Evolutionary conservation across 2,797 vertebrate genomes (phyloP).

Genomic region (Typhlichthys subterraneus): DNA sequence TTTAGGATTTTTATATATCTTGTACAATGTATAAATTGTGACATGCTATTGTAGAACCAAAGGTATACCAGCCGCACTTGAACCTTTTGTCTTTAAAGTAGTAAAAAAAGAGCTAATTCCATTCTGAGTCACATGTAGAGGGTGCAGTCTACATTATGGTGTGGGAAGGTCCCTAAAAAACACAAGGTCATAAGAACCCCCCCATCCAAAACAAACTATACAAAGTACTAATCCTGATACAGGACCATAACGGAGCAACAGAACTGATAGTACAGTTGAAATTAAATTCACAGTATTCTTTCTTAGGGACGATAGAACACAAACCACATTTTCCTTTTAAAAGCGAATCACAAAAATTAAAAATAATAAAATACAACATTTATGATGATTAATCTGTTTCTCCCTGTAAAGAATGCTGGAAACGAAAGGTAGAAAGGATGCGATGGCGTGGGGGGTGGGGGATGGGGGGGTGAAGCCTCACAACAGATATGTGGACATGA

Average conservation of each 20-base stretch:
- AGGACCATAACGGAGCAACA: conserved; percentile 84
- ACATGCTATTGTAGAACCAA: conserved; percentile 95
- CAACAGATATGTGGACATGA: conserved; percentile 12
- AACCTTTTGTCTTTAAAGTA: conserved; percentile 69
- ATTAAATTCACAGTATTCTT: conserved; percentile 98
- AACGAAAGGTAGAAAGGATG: conserved; percentile 22
- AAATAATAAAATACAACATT: conserved; percentile 67
- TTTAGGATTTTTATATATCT: conserved; percentile 79
- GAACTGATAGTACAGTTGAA: conserved; percentile 98
- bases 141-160: conserved; percentile 84
- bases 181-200: conserved; percentile 30
- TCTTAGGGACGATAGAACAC: conserved; percentile 81
- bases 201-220: conserved; percentile 32
- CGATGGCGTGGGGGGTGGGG: conserved; percentile 14
- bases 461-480: conserved; percentile 21
- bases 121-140: conserved; percentile 79
- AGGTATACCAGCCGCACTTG: conserved; percentile 77
- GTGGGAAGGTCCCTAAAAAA: conserved; percentile 77
- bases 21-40: conserved; percentile 94
- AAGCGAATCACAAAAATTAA: conserved; percentile 48
- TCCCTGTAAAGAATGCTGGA: conserved; percentile 38
- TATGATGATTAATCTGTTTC: conserved; percentile 44
- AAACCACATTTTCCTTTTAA: conserved; percentile 73
- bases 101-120: conserved; percentile 79
- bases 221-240: conserved; percentile 92